Evolutionary conservation across 2,797 vertebrate genomes (phyloP), one percentile per base, ranked within the genome.

Genomic region (Eupleurogrammus muticus): DNA sequence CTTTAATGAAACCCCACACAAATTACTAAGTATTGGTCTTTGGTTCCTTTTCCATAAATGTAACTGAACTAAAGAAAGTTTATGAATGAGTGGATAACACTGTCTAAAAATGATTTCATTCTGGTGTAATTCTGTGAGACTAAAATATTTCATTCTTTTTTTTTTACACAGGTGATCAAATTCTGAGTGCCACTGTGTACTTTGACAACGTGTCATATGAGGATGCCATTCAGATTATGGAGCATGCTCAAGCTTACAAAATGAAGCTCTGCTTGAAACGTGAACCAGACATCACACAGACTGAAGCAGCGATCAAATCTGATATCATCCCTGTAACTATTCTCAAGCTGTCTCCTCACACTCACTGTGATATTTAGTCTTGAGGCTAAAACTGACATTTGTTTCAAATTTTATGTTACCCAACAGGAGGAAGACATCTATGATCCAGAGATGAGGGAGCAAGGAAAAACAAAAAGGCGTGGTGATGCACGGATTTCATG

Each of bases 181-280:
- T 99, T 67, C 93, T 99, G 84, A 99, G 97, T 19, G 94, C 97
- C 32, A 99, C 97, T 14, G 91, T 99, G 63, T 99, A 97, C 92
- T 99, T 99, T 1, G 97, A 99, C 82, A 92, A 97, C 73, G 94
- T 99, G 57, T 94, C 95, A 48, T 99, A 98, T 7, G 97, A 98
- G 90, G 98, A 99, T 47, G 98, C 97, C 11, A 92, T 99, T 68
- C 97, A 97, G 86, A 99, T 99, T 83, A 92, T 99, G 40, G 96
- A 97, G 19, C 96, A 96, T 70, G 96, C 97, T 0, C 97, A 98
- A 78, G 95, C 96, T 0, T 99, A 97, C 87, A 97, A 93, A 92
- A 90, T 99, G 63, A 97, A 97, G 46, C 96, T 99, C 69, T 95
- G 93, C 83, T 80, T 99, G 81, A 98, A 93, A 85, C 95, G 97